A percentile compares a stretch with the other conserved stretches of the same genome.
phyloP scores from a whole-genome alignment of 2,888 invertebrate species.

The Strigamia transsilvanica region DNA sequence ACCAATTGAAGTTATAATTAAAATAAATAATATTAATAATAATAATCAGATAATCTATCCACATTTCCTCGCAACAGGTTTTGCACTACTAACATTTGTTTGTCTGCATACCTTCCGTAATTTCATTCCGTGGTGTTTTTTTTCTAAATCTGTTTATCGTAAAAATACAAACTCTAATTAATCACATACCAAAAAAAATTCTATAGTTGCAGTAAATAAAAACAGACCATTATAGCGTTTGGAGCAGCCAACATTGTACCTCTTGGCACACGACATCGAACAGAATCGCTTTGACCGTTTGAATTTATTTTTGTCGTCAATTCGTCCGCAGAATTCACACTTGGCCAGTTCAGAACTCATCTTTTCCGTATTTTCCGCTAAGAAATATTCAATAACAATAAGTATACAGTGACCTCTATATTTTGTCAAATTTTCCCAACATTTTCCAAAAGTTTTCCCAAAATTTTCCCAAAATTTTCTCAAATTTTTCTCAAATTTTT shows the following conservation, averaged over 20 bases:
- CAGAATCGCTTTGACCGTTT: slow-evolving; percentile 81
- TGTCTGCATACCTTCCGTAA: slow-evolving; percentile 54
- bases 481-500: too few relatives aligned
- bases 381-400: neutral
- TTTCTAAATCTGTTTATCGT: neutral
- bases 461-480: too few relatives aligned
- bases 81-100: too few relatives aligned
- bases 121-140: slow-evolving; percentile 56
- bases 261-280: slow-evolving; percentile 76
- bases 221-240: slow-evolving; percentile 61
- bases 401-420: neutral
- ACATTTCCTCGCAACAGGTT: too few relatives aligned
- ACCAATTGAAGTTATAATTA: too few relatives aligned
- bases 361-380: slow-evolving; percentile 49
- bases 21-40: too few relatives aligned
- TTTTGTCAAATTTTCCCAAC: too few relatives aligned
- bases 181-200: neutral
- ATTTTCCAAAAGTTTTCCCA: too few relatives aligned
- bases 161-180: neutral
- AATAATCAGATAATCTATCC: too few relatives aligned
- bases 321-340: slow-evolving; percentile 79
- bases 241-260: slow-evolving; percentile 65
- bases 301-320: slow-evolving; percentile 72
- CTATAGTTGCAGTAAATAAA: slow-evolving; percentile 55
- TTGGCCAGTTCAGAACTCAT: slow-evolving; percentile 61